Conservation (phyloP, 1,140 invertebrate genomes). For the Procambarus virginalis region DNA sequence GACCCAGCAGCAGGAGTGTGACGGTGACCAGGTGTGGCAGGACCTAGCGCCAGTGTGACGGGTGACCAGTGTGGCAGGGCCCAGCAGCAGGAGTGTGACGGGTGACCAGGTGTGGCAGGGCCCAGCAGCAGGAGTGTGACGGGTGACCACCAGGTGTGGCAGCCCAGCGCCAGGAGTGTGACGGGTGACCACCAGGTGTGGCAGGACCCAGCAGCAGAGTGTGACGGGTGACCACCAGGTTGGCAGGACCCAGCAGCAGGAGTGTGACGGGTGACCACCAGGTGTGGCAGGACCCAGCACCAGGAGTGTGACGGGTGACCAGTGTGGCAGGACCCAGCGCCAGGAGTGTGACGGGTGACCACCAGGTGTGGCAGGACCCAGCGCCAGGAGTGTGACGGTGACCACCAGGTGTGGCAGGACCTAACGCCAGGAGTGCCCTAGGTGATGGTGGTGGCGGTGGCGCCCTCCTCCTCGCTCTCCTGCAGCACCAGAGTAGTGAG, state of each 20-base stretch:
- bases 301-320: too few species aligned
- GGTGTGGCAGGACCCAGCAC: not conserved
- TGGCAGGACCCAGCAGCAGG: not conserved
- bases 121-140: too few species aligned
- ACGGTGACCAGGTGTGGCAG: not conserved
- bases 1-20: too few species aligned
- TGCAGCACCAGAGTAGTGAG: slow-evolving; percentile 58
- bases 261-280: too few species aligned
- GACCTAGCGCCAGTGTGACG: too few species aligned
- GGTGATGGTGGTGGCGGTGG: slow-evolving; percentile 49
- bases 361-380: not conserved
- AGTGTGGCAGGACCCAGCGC: too few species aligned
- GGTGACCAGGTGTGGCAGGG: not conserved
- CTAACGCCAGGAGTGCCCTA: not conserved
- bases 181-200: too few species aligned
- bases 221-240: too few species aligned
- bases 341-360: not conserved
- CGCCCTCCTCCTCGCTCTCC: slow-evolving; percentile 60
- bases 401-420: not conserved
- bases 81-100: not conserved
- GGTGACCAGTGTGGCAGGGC: too few species aligned
- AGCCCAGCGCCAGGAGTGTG: too few species aligned
- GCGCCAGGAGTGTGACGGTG: too few species aligned
- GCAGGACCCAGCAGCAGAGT: too few species aligned
- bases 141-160: not conserved